These are phyloP conservation scores for Erebia aethiops DNA, from an alignment of 2,888 invertebrate genomes.

Conservation along the genomic window DNA sequence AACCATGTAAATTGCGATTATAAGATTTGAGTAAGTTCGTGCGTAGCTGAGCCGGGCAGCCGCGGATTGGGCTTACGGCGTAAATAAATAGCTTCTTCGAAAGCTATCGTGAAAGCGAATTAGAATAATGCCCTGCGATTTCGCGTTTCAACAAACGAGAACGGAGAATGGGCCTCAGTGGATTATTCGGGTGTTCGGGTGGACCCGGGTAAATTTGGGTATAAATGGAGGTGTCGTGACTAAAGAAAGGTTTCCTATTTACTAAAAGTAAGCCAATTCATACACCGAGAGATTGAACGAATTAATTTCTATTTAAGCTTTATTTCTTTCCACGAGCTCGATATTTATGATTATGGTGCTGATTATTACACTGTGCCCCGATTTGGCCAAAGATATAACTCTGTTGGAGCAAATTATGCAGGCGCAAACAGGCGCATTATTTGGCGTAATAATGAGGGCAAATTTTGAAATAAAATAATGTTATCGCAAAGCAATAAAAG, in stretches of 20 bases:
- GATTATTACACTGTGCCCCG: slow-evolving; percentile 24
- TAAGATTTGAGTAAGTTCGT: slow-evolving; percentile 44
- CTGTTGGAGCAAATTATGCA: slow-evolving; percentile 25
- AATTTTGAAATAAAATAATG: slow-evolving; percentile 34
- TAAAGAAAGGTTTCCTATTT: slow-evolving; percentile 54
- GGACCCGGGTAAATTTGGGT: slow-evolving; percentile 72
- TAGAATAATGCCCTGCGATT: slow-evolving; percentile 82
- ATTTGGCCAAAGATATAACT: slow-evolving; percentile 22
- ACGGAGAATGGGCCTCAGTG: slow-evolving; percentile 75
- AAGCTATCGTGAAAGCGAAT: slow-evolving; percentile 79
- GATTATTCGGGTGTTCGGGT: slow-evolving; percentile 73
- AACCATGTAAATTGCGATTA: slow-evolving; percentile 33
- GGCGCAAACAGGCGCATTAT: slow-evolving; percentile 23
- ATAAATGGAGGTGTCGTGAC: slow-evolving; percentile 75
- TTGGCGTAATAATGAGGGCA: slow-evolving; percentile 21
- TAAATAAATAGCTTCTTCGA: slow-evolving; percentile 80
- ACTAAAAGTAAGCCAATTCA: slow-evolving; percentile 36
- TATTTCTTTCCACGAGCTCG: background rate
- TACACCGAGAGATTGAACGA: slow-evolving; percentile 28
- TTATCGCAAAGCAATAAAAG: slow-evolving; percentile 36
- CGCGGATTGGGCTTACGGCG: slow-evolving; percentile 65
- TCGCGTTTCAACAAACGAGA: slow-evolving; percentile 80
- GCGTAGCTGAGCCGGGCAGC: slow-evolving; percentile 48
- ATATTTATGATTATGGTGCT: slow-evolving; percentile 22
- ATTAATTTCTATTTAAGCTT: slow-evolving; percentile 20